Percentiles rank a stretch among this genome's conserved stretches.
Conservation (phyloP, 2,888 invertebrate genomes). For the Phlogophora meticulosa region DNA sequence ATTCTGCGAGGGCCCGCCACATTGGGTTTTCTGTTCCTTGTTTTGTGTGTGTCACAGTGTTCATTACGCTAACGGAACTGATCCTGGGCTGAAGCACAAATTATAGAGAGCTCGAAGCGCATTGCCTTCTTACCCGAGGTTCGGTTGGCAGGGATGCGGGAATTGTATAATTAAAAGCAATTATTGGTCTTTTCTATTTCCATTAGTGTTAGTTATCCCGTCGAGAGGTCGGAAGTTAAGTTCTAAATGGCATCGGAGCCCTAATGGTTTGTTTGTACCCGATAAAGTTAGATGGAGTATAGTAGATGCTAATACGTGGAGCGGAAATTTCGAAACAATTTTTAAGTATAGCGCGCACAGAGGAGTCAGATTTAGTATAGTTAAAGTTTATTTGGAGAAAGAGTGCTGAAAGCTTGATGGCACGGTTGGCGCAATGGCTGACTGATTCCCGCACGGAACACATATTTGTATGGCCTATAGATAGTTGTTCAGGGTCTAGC, state of each 20-base stretch:
- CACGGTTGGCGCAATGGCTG: too few species aligned
- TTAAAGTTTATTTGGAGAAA: too few species aligned
- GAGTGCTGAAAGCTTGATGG: too few species aligned
- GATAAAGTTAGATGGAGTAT: too few species aligned
- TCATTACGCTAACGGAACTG: constrained; percentile 58
- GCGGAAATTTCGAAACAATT: too few species aligned
- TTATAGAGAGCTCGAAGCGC: constrained; percentile 32
- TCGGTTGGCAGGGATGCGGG: background rate
- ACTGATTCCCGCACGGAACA: too few species aligned
- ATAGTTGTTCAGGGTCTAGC: too few species aligned
- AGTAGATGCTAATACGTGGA: too few species aligned
- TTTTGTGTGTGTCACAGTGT: constrained; percentile 4
- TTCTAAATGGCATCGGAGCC: background rate
- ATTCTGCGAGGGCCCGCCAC: background rate
- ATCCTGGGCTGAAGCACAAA: constrained; percentile 38
- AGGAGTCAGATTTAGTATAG: too few species aligned
- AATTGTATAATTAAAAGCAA: constrained; percentile 12
- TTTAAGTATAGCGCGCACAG: too few species aligned
- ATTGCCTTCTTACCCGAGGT: constrained; percentile 20
- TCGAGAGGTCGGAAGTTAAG: background rate
- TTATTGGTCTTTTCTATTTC: background rate
- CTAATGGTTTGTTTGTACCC: too few species aligned
- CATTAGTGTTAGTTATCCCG: constrained; percentile 6
- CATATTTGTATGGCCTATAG: too few species aligned
- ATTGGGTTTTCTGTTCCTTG: constrained; percentile 21